These are phyloP conservation scores for Hestina assimilis DNA, from an alignment of 1,140 invertebrate genomes.

Conservation along the genomic window DNA sequence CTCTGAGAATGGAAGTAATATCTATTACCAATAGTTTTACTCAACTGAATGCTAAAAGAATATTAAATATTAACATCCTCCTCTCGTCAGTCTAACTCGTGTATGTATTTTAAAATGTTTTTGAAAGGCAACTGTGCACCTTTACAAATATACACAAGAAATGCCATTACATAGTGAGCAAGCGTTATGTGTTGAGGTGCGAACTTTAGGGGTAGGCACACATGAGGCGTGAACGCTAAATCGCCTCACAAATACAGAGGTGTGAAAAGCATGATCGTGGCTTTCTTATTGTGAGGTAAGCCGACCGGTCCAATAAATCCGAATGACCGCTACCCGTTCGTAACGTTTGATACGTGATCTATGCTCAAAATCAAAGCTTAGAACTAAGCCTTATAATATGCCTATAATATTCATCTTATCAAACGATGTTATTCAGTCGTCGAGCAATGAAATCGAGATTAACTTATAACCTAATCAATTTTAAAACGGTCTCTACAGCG, in stretches of 20 bases:
- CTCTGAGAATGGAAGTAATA: background rate
- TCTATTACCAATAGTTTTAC: too few species aligned
- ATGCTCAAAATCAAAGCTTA: constrained; percentile 9
- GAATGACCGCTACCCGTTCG: constrained; percentile 25
- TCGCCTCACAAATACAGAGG: constrained; percentile 65
- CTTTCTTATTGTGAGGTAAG: constrained; percentile 62
- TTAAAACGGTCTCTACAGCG: too few species aligned
- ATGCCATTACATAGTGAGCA: constrained; percentile 55
- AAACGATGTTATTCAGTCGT: too few species aligned
- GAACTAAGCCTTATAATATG: background rate
- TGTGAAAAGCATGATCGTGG: constrained; percentile 69
- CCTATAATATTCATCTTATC: too few species aligned
- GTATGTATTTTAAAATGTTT: constrained; percentile 1
- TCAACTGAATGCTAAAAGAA: background rate
- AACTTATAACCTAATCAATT: too few species aligned
- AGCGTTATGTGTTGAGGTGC: constrained; percentile 65
- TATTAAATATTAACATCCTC: constrained; percentile 4
- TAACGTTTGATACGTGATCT: constrained; percentile 23
- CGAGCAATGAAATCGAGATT: too few species aligned
- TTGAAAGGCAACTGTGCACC: constrained; percentile 19
- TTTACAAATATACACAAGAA: constrained; percentile 38
- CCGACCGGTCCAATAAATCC: constrained; percentile 61
- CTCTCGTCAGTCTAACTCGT: background rate
- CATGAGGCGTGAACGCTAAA: constrained; percentile 72
- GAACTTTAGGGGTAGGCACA: constrained; percentile 68